Evolutionary conservation across 2,113 vertebrate species (phyloP).

Genomic region (Odontophorus gujanensis): DNA sequence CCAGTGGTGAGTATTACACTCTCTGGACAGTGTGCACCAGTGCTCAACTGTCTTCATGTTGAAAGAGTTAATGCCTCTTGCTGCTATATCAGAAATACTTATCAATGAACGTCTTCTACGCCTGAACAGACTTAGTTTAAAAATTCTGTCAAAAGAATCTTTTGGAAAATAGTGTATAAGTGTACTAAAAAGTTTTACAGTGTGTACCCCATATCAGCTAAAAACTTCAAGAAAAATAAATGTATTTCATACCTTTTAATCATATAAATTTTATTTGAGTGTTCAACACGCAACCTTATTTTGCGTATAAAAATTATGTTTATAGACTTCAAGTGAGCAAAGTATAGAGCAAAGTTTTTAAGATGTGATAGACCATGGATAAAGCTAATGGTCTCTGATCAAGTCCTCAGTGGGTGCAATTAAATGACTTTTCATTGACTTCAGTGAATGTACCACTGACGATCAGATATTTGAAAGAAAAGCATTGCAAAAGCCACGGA

Average conservation of each 20-base stretch:
- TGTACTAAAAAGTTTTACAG: background rate
- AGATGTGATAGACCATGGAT: background rate
- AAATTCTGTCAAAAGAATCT: background rate
- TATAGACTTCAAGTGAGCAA: background rate
- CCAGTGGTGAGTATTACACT: background rate
- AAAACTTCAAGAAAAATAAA: background rate
- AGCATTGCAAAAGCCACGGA: background rate
- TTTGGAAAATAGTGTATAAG: background rate
- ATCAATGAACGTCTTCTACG: background rate
- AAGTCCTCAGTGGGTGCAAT: background rate
- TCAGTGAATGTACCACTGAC: background rate
- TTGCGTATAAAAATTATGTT: background rate
- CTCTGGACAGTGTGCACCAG: background rate
- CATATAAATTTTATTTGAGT: background rate
- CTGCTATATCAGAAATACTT: background rate
- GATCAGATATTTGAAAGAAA: slow-evolving; percentile 9
- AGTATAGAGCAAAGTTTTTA: background rate
- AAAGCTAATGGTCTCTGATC: background rate
- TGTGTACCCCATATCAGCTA: background rate
- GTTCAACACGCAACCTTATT: background rate
- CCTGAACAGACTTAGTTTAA: background rate
- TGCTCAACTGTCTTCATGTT: background rate
- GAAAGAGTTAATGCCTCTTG: background rate
- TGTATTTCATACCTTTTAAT: background rate
- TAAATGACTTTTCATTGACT: background rate